Conservation (phyloP, 2,113 vertebrate genomes). For the Podarcis cretensis region DNA sequence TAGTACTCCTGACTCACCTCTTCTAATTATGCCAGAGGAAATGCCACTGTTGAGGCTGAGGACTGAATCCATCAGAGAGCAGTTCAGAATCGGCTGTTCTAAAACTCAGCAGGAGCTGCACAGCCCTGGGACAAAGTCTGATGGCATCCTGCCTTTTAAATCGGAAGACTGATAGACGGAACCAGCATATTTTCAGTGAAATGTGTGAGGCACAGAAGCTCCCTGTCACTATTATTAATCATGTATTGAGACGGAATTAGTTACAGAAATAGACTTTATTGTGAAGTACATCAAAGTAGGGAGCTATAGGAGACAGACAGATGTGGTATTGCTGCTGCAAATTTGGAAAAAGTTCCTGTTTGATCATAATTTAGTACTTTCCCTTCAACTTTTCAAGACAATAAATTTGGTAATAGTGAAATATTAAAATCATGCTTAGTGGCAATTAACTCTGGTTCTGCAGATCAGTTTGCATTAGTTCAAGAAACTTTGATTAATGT, state of each 20-base stretch:
- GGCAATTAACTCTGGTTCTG: not conserved
- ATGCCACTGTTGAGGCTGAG: constrained; percentile 8
- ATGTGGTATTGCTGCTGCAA: not conserved
- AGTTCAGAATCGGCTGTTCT: not conserved
- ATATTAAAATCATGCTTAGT: constrained; percentile 53
- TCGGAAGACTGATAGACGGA: constrained; percentile 39
- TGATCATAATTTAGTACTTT: constrained; percentile 27
- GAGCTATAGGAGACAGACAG: not conserved
- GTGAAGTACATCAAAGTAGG: not conserved
- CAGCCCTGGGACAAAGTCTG: constrained; percentile 24
- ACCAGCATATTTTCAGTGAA: constrained; percentile 53
- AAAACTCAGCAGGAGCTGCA: constrained; percentile 32
- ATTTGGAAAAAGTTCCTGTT: constrained; percentile 49
- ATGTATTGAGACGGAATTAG: constrained; percentile 37
- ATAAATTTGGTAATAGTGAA: constrained; percentile 49
- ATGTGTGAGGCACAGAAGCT: constrained; percentile 18
- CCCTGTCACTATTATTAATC: constrained; percentile 39
- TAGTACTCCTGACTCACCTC: constrained; percentile 10
- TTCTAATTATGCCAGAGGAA: constrained; percentile 41
- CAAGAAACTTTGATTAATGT: not conserved
- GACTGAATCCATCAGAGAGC: not conserved
- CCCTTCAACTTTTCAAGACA: constrained; percentile 40
- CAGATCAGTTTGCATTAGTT: not conserved
- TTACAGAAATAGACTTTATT: not conserved
- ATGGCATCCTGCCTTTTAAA: constrained; percentile 40